Base-by-base conservation (phyloP, 2,888 invertebrate species). In the Mesorhabditis sp. region DNA sequence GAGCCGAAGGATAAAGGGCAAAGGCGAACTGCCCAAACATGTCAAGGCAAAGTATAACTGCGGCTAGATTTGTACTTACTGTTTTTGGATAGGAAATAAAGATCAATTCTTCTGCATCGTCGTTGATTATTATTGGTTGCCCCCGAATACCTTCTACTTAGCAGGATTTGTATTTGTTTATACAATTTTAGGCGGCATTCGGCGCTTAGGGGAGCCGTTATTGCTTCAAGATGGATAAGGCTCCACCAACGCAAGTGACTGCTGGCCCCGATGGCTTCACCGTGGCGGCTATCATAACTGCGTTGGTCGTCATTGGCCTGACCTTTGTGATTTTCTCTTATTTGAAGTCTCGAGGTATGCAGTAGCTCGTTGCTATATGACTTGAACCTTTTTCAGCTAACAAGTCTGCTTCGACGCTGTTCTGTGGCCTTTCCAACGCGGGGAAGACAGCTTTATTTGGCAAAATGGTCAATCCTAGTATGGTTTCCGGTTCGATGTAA, bases 391-490 rank as follows among this genome's bases (percentile, higher is more conserved):
- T 28, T 28, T 28, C 28, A 28, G 28, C 28, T 28, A 28, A 28
- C 28, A 28, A 28, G 28, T 28, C 28, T 28, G 28, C 28, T 28
- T 28, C 28, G 28, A 28, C 28, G 28, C 28, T 28, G 28, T 28
- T 28, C 28, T 28, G 28, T 28, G 96, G 96, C 3, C 89, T 94
- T 4, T 92, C 92, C 80, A 93, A 94, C 85, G 91, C 93, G 45
- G 95, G 95, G 28, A 96, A 96, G 89, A 95, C 95, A 4, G 88
- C 93, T 58, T 87, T 95, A 69, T 95, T 92, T 87, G 90, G 92
- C 69, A 90, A 92, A 83, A 87, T 95, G 64, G 87, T 92, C 15
- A 80, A 76, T 58, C 73, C 76, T 63, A 72, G 82, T 45, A 10
- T 3, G n/a, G 15, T 4, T 45, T 6, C 6, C 45, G 43, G 67